Percentiles rank a stretch among this genome's conserved stretches.
Evolutionary conservation across 2,888 invertebrate species (phyloP).

Genomic region (Scrobipalpa atriplicella): DNA sequence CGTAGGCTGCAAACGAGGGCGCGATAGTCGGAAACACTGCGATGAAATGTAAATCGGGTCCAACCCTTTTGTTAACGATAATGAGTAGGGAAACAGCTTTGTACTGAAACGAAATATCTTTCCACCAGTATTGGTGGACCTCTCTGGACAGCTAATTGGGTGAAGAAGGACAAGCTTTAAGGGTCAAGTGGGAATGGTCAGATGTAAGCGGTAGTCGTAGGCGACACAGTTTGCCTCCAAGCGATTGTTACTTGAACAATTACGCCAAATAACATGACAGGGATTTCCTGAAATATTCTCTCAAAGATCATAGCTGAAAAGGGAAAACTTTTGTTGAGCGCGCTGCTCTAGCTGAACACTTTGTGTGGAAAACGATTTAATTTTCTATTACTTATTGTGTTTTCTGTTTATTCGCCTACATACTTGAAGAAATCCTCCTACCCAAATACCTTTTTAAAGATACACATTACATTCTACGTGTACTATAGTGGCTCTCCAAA

Average conservation of each 20-base stretch:
- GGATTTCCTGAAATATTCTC: conserved; percentile 44
- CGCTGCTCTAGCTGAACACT: too few species aligned
- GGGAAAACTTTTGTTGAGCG: too few species aligned
- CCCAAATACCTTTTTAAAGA: too few species aligned
- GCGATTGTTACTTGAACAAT: conserved; percentile 61
- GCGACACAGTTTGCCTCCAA: conserved; percentile 53
- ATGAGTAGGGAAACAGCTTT: conserved; percentile 59
- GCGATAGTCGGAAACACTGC: conserved; percentile 48
- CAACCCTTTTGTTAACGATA: conserved; percentile 68
- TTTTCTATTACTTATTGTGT: too few species aligned
- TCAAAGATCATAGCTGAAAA: not conserved
- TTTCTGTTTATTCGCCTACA: too few species aligned
- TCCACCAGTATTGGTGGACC: conserved; percentile 43
- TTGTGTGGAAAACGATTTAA: too few species aligned
- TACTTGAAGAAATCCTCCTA: too few species aligned
- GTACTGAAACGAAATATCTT: conserved; percentile 53
- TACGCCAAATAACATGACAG: conserved; percentile 57
- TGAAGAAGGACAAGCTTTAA: conserved; percentile 41
- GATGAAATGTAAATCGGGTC: conserved; percentile 64
- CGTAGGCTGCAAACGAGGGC: conserved; percentile 41
- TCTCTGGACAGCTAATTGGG: conserved; percentile 40
- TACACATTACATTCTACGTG: too few species aligned
- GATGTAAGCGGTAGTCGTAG: conserved; percentile 43
- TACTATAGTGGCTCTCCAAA: too few species aligned
- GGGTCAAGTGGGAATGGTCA: conserved; percentile 50